Base-by-base conservation (phyloP, 1,140 invertebrate species). In the Harpegnathos saltator region DNA sequence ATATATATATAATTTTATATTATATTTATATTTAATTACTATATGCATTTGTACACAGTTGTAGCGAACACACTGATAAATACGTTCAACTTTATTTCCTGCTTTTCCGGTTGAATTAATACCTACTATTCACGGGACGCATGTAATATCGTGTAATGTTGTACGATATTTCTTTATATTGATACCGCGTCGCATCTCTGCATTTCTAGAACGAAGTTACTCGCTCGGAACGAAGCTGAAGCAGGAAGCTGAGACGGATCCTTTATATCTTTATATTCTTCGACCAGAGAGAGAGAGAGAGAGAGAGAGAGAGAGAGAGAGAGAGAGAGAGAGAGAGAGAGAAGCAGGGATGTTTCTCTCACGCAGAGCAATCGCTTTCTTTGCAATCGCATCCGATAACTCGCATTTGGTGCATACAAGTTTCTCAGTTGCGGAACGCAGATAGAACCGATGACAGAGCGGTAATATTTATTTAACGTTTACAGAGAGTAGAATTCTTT, bases 181-280 rank as follows among this genome's bases (percentile, higher is more conserved):
- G 52, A 54, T n/a, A 54, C n/a, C 52, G 54, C 54, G 54, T 56
- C 54, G n/a, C 54, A n/a, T 22, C 54, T 1, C 54, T 56, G 54
- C 54, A 19, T 56, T 22, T 56, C 54, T 56, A 19, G 54, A 56
- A 9, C 54, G 54, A 9, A 56, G n/a, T 7, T 56, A 56, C n/a
- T 19, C 54, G n/a, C n/a, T 19, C 9, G 54, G 54, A 56, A 56
- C 54, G 54, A 56, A 56, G 54, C 54, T n/a, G 54, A 56, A 56
- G 54, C 54, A 56, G 54, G 54, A 56, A 56, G 54, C 54, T 56
- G 54, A 56, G n/a, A 22, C 5, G 54, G 19, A 56, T 56, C 54
- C 38, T 56, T 19, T 56, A 19, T 5, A 56, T 56, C 54, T 56
- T 56, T 19, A 56, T n/a, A 9, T 19, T 56, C 38, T 11, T 44